A percentile compares a stretch with the other conserved stretches of the same genome.
Conservation (phyloP, 2,113 vertebrate species). For the Ornithorhynchus anatinus region DNA sequence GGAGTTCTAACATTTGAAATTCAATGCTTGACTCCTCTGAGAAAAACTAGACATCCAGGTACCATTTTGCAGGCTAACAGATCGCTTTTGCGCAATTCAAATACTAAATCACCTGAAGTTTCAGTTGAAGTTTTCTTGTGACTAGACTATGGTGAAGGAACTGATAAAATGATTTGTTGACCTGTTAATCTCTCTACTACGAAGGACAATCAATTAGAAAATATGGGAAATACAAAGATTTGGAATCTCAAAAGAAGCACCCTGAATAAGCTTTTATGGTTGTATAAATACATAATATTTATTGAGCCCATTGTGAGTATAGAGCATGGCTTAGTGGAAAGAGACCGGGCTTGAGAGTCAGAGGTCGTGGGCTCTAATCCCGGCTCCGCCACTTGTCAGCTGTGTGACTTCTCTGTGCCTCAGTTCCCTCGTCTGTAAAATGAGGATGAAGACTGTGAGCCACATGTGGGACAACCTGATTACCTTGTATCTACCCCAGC, state of each 20-base stretch:
- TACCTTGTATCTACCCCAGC: too few relatives aligned
- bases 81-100: constrained; percentile 31
- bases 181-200: neutral
- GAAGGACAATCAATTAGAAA: neutral
- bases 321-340: too few relatives aligned
- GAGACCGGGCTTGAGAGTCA: neutral
- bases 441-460: too few relatives aligned
- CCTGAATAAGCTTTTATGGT: too few relatives aligned
- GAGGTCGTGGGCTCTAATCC: neutral
- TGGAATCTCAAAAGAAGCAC: neutral
- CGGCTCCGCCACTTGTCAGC: neutral
- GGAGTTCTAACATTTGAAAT: neutral
- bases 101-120: neutral
- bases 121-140: neutral
- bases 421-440: too few relatives aligned
- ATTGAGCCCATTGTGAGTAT: too few relatives aligned
- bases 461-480: too few relatives aligned
- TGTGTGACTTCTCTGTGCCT: too few relatives aligned
- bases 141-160: neutral
- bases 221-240: neutral
- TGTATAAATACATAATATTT: too few relatives aligned
- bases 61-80: neutral
- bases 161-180: neutral
- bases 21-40: neutral
- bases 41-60: neutral